Conservation (phyloP, 2,888 invertebrate species). For the Xestia c-nigrum region DNA sequence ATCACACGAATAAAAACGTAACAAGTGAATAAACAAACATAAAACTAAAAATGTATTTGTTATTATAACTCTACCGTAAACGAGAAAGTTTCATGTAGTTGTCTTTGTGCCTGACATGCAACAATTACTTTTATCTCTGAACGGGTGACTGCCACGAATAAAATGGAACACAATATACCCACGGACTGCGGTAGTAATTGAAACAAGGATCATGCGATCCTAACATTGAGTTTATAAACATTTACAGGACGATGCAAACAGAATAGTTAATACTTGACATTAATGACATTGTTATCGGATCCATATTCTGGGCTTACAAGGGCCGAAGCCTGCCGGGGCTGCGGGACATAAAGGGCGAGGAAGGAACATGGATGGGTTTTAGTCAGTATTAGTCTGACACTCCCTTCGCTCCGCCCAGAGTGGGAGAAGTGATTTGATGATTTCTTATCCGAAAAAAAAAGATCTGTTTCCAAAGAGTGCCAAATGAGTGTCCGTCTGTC, state of each 20-base stretch:
- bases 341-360: too few relatives aligned
- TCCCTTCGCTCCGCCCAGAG: too few relatives aligned
- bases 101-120: constrained; percentile 15
- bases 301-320: too few relatives aligned
- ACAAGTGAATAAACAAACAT: not conserved
- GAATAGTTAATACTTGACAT: not conserved
- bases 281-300: not conserved
- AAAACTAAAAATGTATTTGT: not conserved
- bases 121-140: constrained; percentile 36
- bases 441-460: too few relatives aligned
- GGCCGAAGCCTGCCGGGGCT: too few relatives aligned
- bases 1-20: not conserved
- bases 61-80: not conserved
- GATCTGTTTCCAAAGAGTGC: not conserved
- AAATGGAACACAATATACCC: constrained; percentile 13
- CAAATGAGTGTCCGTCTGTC: not conserved
- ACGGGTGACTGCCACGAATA: constrained; percentile 38
- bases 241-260: constrained; percentile 4
- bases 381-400: too few relatives aligned
- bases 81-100: not conserved
- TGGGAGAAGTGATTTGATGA: too few relatives aligned
- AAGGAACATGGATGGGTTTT: too few relatives aligned
- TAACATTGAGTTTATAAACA: constrained; percentile 27
- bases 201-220: constrained; percentile 26
- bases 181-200: constrained; percentile 8